Base-by-base conservation (phyloP, 2,113 vertebrate genomes). In the Aptenodytes forsteri region DNA sequence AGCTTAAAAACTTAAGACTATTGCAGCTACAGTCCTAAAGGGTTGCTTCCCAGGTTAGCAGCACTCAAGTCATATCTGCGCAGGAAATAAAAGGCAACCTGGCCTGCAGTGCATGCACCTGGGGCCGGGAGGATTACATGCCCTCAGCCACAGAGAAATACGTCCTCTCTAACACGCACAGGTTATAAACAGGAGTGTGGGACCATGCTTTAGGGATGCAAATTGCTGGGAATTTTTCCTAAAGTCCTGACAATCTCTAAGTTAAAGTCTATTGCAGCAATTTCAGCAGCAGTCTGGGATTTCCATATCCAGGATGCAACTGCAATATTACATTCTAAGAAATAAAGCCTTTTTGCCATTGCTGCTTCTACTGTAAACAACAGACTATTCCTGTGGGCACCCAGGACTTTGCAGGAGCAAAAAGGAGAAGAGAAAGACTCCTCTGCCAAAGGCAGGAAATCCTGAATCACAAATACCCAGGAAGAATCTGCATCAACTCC, bases 131-230 rank as follows among this genome's bases (percentile, higher is more conserved):
- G 58, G 30, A 77, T 62, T 56, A 46, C 0, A 0, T 55, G 20
- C 32, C 55, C 62, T 62, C 3, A 1, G 71, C 40, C 70, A 67
- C 65, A 67, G 73, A 78, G 40, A 91, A 83, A 65, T 9, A 40
- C 0, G 0, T 36, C 44, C 44, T 71, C 55, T 61, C 16, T 52
- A 71, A 52, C 14, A 34, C 1, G 4, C n/a, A 34, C 9, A 22
- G 22, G 11, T 67, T 58, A 89, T 18, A 73, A 73, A 91, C 17
- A 55, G 38, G 13, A 89, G 10, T 0, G 10, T 40, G 47, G 29
- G 30, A 81, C 22, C 25, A 14, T 1, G 5, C 27, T 38, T 88
- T 8, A 84, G 52, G 82, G 27, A 93, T 10, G 13, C 25, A 67
- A 87, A 71, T 50, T 1, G 1, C 34, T 78, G 59, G 36, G 13